Evolutionary conservation across 2,113 vertebrate genomes (phyloP).

Genomic region (Sakesphorus luctuosus): DNA sequence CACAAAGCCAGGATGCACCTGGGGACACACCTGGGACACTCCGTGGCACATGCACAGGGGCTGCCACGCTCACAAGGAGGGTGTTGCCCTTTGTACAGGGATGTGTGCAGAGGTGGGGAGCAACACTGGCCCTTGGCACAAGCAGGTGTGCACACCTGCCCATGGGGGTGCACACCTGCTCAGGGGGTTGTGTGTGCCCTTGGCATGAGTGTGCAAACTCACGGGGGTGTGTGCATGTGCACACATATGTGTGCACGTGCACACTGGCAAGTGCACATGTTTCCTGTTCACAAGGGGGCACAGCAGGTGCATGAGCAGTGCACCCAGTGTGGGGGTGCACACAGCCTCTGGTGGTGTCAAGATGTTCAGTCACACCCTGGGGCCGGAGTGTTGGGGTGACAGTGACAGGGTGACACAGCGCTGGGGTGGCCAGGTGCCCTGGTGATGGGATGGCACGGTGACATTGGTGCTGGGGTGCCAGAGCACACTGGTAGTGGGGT

Average conservation of each 20-base stretch:
- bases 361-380: not conserved
- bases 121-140: not conserved
- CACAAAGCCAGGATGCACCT: not conserved
- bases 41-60: fast-evolving
- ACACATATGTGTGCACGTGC: not conserved
- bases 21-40: not conserved
- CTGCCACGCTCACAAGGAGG: not conserved
- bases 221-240: not conserved
- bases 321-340: fast-evolving
- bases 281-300: not conserved
- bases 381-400: not conserved
- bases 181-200: not conserved
- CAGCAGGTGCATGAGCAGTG: fast-evolving
- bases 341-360: not conserved
- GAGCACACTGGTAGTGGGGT: not conserved
- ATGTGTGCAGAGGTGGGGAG: fast-evolving
- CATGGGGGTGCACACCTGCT: not conserved
- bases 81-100: fast-evolving
- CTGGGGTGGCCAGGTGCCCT: not conserved
- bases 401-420: not conserved
- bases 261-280: fast-evolving
- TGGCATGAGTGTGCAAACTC: not conserved
- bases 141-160: not conserved
- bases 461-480: not conserved
- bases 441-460: not conserved